Conservation (phyloP, 1,140 invertebrate species). For the Trichonephila clavipes region DNA sequence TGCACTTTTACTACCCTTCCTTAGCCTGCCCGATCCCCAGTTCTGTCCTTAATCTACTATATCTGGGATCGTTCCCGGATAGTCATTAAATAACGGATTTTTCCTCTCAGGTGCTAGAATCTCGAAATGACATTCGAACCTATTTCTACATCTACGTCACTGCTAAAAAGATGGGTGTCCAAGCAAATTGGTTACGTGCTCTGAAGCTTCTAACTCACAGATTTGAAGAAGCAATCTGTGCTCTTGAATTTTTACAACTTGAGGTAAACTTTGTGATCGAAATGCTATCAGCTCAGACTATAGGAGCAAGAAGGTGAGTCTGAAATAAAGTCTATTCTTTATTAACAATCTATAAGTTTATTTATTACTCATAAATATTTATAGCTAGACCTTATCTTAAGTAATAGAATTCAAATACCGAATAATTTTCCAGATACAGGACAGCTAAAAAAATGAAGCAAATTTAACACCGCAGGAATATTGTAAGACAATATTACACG, state of each 20-base stretch:
- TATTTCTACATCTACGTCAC: slow-evolving; percentile 36
- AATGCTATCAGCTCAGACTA: slow-evolving; percentile 36
- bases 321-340: not conserved
- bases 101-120: slow-evolving; percentile 26
- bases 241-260: slow-evolving; percentile 50
- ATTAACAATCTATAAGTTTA: too few relatives aligned
- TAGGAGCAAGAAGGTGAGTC: slow-evolving; percentile 60
- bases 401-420: too few relatives aligned
- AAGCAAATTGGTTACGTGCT: not conserved
- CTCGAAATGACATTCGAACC: not conserved
- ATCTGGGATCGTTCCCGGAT: too few relatives aligned
- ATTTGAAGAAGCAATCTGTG: slow-evolving; percentile 63
- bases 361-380: too few relatives aligned
- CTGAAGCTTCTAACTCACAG: slow-evolving; percentile 42
- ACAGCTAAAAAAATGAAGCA: too few relatives aligned
- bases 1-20: too few relatives aligned
- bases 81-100: not conserved
- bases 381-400: too few relatives aligned
- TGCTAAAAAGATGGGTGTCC: slow-evolving; percentile 31
- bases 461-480: too few relatives aligned
- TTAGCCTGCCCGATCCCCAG: too few relatives aligned
- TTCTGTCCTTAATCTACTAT: too few relatives aligned
- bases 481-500: too few relatives aligned
- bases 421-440: too few relatives aligned
- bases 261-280: slow-evolving; percentile 40